Conservation (phyloP, 2,888 invertebrate genomes). For the Ichneumoninae sp. region DNA sequence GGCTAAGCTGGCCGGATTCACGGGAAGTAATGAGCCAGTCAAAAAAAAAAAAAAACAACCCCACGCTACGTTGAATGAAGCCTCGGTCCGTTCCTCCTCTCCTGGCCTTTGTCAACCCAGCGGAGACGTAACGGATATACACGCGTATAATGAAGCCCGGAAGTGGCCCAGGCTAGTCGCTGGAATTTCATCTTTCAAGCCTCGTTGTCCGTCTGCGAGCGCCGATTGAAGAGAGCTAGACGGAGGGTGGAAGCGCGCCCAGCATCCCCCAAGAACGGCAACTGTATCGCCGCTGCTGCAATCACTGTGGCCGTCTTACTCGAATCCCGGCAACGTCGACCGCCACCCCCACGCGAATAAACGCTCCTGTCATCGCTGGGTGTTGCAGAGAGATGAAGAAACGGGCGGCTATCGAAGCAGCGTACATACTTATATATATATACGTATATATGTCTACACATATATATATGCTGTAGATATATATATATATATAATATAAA, state of each 20-base stretch:
- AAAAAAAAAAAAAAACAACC: too few species aligned
- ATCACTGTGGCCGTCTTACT: conserved; percentile 58
- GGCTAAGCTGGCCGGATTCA: not conserved
- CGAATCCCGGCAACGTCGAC: conserved; percentile 52
- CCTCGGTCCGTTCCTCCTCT: conserved; percentile 28
- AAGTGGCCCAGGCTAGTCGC: conserved; percentile 14
- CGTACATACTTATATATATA: conserved; percentile 51
- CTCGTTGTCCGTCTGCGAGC: conserved; percentile 47
- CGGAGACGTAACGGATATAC: conserved; percentile 2
- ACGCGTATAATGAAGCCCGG: not conserved
- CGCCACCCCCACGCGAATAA: conserved; percentile 37
- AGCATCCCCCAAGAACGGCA: conserved; percentile 69
- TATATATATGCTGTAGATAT: conserved; percentile 65
- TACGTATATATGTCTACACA: conserved; percentile 43
- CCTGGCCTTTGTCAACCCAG: conserved; percentile 52
- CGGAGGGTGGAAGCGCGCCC: conserved; percentile 65
- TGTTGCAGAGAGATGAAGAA: conserved; percentile 66
- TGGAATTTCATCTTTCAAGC: conserved; percentile 56
- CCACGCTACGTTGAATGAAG: conserved; percentile 27
- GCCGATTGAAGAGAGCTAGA: conserved; percentile 49
- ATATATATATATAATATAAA: conserved; percentile 68
- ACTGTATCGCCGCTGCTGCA: conserved; percentile 27
- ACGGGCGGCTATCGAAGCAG: conserved; percentile 55
- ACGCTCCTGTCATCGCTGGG: conserved; percentile 63
- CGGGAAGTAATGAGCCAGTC: conserved; percentile 1